Conservation (phyloP, 2,888 invertebrate species). For the Spatulosminthurus flaviceps region DNA sequence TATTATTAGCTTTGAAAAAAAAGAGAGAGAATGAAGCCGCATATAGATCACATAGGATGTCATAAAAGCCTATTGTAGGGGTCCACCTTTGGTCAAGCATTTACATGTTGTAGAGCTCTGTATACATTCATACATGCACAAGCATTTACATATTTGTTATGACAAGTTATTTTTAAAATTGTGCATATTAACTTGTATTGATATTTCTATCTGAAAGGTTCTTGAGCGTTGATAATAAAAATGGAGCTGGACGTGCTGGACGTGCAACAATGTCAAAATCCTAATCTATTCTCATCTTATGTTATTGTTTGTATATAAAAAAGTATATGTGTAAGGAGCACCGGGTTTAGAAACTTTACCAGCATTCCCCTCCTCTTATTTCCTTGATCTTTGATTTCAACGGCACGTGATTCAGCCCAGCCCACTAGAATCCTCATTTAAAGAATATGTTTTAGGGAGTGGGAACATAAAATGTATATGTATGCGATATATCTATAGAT, state of each 20-base stretch:
- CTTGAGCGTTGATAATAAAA: constrained; percentile 12
- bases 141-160: no score
- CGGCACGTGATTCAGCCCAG: constrained; percentile 19
- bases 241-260: constrained; percentile 2
- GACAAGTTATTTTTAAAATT: no score
- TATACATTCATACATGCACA: not conserved
- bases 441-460: not conserved
- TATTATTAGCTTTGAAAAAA: constrained; percentile 30
- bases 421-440: not conserved
- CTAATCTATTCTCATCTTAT: constrained; percentile 23
- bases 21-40: constrained; percentile 1
- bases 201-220: no score
- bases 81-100: not conserved
- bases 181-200: no score
- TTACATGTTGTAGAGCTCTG: not conserved
- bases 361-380: constrained; percentile 20
- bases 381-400: constrained; percentile 35
- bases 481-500: not conserved
- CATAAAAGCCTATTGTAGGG: not conserved
- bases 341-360: not conserved
- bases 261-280: constrained; percentile 19
- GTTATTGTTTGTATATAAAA: not conserved
- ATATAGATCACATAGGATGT: not conserved
- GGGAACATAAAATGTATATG: not conserved
- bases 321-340: constrained; percentile 6